Evolutionary conservation across 2,797 vertebrate genomes (phyloP), one percentile per base, ranked within the genome.

Genomic region (Hippocampus kuda): DNA sequence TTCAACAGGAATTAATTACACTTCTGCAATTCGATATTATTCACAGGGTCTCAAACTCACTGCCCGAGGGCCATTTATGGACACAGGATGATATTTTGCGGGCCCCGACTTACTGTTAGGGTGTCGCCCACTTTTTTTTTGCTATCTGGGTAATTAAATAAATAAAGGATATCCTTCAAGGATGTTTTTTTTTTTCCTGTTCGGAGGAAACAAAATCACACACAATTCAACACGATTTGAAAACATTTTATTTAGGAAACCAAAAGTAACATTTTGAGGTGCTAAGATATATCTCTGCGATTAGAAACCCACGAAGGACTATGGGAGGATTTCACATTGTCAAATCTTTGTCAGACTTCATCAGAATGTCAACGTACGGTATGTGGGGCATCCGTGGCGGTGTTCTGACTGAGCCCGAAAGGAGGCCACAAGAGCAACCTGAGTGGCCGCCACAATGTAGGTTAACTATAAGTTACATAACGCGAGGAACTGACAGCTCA

Each of bases 381-480:
- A 88, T 90, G 82, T 88, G 85, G 86, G 87, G 79, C 88, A 86
- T 78, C 56, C 18, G 68, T 71, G 71, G 71, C 75, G 72, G 69
- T 82, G 79, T 83, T 38, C 79, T 82, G 78, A 77, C 78, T 71
- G 76, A 80, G 34, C 2, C 60, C 11, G 81, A 87, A 88, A 88
- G 59, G 71, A 82, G 87, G 82, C 72, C 84, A 86, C 76, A 74
- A 75, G 74, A 83, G 81, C 77, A 87, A 88, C 84, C 86, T 86
- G 84, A 89, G 85, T 84, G 81, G 78, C 75, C 70, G 75, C 67
- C 73, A 80, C 69, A 85, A 88, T 88, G 82, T 89, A 85, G 88
- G 86, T 81, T 86, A 86, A 83, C 84, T 71, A 68, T 68, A 76
- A 46, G 72, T 90, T 89, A 86, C 72, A 79, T 84, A 89, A 89